Conservation (phyloP, 1,140 invertebrate genomes). For the Cotesia chilonis region DNA sequence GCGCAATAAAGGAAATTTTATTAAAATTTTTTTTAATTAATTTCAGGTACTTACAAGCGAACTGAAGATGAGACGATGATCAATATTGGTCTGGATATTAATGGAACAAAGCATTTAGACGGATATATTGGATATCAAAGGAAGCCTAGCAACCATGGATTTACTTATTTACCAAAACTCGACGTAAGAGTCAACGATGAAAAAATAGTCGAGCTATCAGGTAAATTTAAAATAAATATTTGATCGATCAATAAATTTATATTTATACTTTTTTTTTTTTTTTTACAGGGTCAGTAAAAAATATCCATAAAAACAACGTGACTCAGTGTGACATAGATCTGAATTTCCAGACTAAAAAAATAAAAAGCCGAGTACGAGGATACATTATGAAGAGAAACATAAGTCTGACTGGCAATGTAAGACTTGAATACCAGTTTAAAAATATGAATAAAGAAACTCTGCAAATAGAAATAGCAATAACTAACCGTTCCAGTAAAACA, state of each 20-base stretch:
- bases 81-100: slow-evolving; percentile 73
- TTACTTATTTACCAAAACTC: slow-evolving; percentile 71
- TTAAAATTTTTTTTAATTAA: slow-evolving; percentile 23
- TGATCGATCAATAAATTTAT: slow-evolving; percentile 27
- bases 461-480: slow-evolving; percentile 72
- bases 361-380: slow-evolving; percentile 73
- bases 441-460: slow-evolving; percentile 73
- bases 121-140: slow-evolving; percentile 67
- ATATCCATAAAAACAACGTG: slow-evolving; percentile 72
- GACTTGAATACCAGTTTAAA: slow-evolving; percentile 75
- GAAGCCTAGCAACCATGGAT: slow-evolving; percentile 69
- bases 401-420: slow-evolving; percentile 68
- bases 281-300: slow-evolving; percentile 58
- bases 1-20: slow-evolving; percentile 1
- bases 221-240: slow-evolving; percentile 53
- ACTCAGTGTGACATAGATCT: slow-evolving; percentile 75
- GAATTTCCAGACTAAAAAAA: slow-evolving; percentile 75
- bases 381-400: slow-evolving; percentile 70
- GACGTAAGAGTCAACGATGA: slow-evolving; percentile 74
- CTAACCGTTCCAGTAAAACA: slow-evolving; percentile 71
- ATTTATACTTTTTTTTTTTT: background rate
- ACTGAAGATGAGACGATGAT: slow-evolving; percentile 71
- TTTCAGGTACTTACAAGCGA: slow-evolving; percentile 72
- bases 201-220: slow-evolving; percentile 71
- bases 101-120: slow-evolving; percentile 76